These are phyloP conservation scores for Timema cristinae DNA, from an alignment of 2,888 invertebrate species.

Conservation along the genomic window DNA sequence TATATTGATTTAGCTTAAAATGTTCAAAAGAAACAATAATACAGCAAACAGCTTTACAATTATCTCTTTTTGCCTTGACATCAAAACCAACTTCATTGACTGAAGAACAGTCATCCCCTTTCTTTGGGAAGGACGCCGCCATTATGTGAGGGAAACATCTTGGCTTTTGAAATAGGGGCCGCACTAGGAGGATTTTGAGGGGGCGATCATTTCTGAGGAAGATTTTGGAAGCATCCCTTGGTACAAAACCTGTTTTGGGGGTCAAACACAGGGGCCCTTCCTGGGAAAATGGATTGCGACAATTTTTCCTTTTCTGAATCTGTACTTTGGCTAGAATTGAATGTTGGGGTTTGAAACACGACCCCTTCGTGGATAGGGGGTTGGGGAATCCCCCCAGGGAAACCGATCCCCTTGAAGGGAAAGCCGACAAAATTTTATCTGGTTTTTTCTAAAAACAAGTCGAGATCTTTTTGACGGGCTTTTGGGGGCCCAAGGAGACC, in stretches of 20 bases:
- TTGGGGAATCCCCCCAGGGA: slow-evolving; percentile 93
- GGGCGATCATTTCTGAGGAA: slow-evolving; percentile 96
- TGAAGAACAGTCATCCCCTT: slow-evolving; percentile 93
- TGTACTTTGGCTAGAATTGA: slow-evolving; percentile 89
- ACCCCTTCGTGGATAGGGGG: slow-evolving; percentile 97
- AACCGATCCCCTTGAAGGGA: slow-evolving; percentile 72
- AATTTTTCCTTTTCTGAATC: slow-evolving; percentile 81
- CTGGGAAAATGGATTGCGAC: slow-evolving; percentile 83
- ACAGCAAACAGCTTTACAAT: slow-evolving; percentile 97
- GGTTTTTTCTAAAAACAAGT: slow-evolving; percentile 85
- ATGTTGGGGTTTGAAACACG: slow-evolving; percentile 84
- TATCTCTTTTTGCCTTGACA: slow-evolving; percentile 98
- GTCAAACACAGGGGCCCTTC: slow-evolving; percentile 72
- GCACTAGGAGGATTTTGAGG: slow-evolving; percentile 92
- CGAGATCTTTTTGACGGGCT: slow-evolving; percentile 90
- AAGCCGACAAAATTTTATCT: slow-evolving; percentile 95
- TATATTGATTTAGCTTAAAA: slow-evolving; percentile 97
- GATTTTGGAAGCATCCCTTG: slow-evolving; percentile 85
- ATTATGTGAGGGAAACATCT: slow-evolving; percentile 96
- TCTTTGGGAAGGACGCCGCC: slow-evolving; percentile 94
- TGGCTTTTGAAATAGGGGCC: slow-evolving; percentile 97
- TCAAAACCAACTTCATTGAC: slow-evolving; percentile 95
- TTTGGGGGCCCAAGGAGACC: slow-evolving; percentile 95
- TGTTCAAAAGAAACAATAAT: slow-evolving; percentile 86
- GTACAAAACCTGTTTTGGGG: slow-evolving; percentile 85